Evolutionary conservation across 1,140 invertebrate species (phyloP), one percentile per base, ranked within the genome.

Genomic region (Contarinia nasturtii): DNA sequence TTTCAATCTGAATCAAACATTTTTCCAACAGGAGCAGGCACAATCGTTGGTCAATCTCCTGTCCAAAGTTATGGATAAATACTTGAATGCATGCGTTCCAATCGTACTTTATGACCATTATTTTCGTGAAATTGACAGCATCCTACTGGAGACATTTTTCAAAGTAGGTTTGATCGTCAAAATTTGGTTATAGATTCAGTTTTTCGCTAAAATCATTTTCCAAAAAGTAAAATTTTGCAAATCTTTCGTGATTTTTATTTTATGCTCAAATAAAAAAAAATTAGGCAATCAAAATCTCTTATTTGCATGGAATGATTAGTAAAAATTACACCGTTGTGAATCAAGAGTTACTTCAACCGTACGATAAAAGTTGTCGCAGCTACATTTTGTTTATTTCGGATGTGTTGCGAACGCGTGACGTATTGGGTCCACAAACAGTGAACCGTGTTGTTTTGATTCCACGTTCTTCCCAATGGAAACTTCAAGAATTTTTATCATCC

Each of bases 381-480:
- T 79, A 73, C 48, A 71, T 82, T 42, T 51, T 80, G 2, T 79
- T 80, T 55, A 51, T 79, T 17, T 64, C 68, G n/a, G 72, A 80
- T 57, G 68, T 78, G 7, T 67, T 70, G 52, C 67, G 57, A 47
- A 66, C 68, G 34, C 67, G 62, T 2, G 64, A 70, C 34, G 63
- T 79, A 14, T 57, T 80, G n/a, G 70, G 70, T 0, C 66, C 72
- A 49, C 67, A 78, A 56, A 67, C 70, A 0, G 55, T 59, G 1
- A 73, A 66, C 53, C 73, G 72, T 46, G 67, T 81, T 2, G 65
- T 82, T 0, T 54, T 82, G 0, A 64, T 82, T 1, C 67, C 78
- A 0, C 65, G 70, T 49, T 78, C 78, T 8, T 72, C 77, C 0
- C 73, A 78, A 55, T 82, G 77, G 77, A 71, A 73, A n/a, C 67